A percentile compares a stretch with the other conserved stretches of the same genome.
Conservation (phyloP, 2,797 vertebrate species). For the Pipistrellus kuhlii region DNA sequence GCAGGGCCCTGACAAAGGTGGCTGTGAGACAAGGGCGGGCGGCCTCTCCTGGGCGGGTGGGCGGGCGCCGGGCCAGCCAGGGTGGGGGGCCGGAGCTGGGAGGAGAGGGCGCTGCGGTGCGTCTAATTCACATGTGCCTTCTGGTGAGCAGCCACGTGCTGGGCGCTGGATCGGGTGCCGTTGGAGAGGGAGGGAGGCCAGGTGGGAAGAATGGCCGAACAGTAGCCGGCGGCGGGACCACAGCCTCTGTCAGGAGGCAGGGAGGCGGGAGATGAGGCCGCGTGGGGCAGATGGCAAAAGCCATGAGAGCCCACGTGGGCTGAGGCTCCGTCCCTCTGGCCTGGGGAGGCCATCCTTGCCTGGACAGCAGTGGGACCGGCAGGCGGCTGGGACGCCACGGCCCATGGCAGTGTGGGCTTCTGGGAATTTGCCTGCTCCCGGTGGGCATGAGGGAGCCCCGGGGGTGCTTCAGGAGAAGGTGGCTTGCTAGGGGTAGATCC, state of each 20-base stretch:
- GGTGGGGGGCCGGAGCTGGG: background rate
- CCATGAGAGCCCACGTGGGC: background rate
- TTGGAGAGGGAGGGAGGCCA: background rate
- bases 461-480: background rate
- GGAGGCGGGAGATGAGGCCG: background rate
- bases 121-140: rapidly evolving
- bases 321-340: background rate
- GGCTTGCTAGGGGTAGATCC: background rate
- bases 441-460: background rate
- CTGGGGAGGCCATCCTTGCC: background rate
- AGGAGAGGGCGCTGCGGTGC: background rate
- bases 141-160: background rate
- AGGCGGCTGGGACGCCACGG: background rate
- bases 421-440: background rate
- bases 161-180: rapidly evolving
- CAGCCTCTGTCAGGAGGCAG: background rate
- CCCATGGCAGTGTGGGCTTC: background rate
- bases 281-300: background rate
- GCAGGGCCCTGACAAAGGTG: conserved; percentile 59
- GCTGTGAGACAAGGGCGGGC: background rate
- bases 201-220: background rate
- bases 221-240: background rate
- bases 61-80: conserved; percentile 51
- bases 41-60: background rate
- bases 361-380: background rate